Conservation (phyloP, 2,888 invertebrate species). For the Rugalucina vietnamica region DNA sequence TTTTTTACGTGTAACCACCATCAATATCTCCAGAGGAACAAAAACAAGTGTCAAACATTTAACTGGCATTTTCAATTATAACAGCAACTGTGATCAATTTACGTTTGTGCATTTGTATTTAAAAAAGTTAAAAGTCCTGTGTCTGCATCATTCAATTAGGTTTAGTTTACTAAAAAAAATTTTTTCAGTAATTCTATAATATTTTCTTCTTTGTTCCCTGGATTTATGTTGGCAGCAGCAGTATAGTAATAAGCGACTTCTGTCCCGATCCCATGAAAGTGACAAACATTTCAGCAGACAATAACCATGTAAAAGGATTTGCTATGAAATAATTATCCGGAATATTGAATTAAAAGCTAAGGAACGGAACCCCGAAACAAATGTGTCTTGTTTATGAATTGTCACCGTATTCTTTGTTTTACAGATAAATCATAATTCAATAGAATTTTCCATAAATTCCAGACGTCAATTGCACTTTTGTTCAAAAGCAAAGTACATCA, state of each 20-base stretch:
- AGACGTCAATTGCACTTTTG: no score
- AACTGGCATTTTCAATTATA: no score
- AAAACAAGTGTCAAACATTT: no score
- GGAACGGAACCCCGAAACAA: not conserved
- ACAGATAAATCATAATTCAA: not conserved
- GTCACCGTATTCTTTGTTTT: not conserved
- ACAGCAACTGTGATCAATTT: no score
- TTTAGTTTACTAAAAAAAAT: not conserved
- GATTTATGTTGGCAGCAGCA: no score
- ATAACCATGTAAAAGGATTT: not conserved
- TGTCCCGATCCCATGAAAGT: not conserved
- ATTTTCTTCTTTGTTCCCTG: not conserved
- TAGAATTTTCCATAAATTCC: not conserved
- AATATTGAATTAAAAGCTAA: constrained; percentile 1
- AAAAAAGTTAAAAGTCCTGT: no score
- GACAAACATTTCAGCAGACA: not conserved
- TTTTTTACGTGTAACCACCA: no score
- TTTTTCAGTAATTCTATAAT: not conserved
- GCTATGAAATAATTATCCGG: not conserved
- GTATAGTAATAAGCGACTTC: no score
- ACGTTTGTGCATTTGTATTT: no score
- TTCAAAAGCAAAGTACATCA: no score
- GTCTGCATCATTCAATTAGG: no score
- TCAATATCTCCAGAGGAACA: no score
- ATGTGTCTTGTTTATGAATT: not conserved